Conservation (phyloP, 92 coral and sea anemone species). For the Desmophyllum pertusum region DNA sequence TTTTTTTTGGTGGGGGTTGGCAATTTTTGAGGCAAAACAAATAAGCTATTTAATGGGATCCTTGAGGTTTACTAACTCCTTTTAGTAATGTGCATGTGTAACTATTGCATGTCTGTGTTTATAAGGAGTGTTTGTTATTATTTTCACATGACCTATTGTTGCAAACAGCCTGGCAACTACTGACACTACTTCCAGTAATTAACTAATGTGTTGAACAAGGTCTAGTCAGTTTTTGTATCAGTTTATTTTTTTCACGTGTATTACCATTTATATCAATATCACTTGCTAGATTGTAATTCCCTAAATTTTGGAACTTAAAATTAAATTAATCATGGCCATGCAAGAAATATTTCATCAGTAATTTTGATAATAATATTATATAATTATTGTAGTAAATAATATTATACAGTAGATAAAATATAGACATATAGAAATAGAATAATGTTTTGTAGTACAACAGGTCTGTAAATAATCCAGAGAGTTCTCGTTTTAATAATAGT, state of each 20-base stretch:
- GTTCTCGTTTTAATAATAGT: slow-evolving; percentile 23
- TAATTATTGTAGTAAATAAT: not conserved
- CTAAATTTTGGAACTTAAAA: slow-evolving; percentile 7
- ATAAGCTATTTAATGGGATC: too few species aligned
- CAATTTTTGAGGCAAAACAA: not conserved
- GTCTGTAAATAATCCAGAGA: slow-evolving; percentile 38
- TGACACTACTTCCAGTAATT: not conserved
- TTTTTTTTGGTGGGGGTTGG: not conserved
- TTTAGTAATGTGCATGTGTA: not conserved
- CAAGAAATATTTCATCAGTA: slow-evolving; percentile 16
- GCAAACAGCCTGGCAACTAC: not conserved
- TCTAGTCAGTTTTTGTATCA: not conserved
- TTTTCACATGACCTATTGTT: not conserved
- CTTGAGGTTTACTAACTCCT: too few species aligned
- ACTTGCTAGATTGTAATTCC: not conserved
- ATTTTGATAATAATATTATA: slow-evolving; percentile 18
- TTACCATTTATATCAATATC: not conserved
- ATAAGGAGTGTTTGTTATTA: not conserved
- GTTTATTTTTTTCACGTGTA: not conserved
- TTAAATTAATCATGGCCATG: slow-evolving; percentile 14
- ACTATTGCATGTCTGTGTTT: not conserved
- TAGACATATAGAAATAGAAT: slow-evolving; percentile 13
- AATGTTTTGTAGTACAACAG: slow-evolving; percentile 36
- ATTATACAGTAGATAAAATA: slow-evolving; percentile 14
- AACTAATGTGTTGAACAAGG: not conserved